These are phyloP conservation scores for Hydraecia micacea DNA, from an alignment of 2,888 invertebrate species.

Conservation along the genomic window DNA sequence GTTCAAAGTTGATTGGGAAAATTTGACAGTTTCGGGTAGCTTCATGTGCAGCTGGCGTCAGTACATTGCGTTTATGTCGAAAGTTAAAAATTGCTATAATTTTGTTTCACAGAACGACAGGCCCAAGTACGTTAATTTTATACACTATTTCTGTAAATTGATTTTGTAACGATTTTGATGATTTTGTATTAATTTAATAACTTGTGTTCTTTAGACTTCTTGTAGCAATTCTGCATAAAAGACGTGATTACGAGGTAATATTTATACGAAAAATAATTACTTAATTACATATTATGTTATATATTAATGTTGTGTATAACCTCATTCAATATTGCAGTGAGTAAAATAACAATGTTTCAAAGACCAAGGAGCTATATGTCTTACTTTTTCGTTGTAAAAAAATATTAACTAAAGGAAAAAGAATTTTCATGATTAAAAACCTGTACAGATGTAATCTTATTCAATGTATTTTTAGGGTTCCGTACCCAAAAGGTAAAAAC, in stretches of 20 bases:
- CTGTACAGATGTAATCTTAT: no score
- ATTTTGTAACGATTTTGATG: background rate
- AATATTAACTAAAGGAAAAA: no score
- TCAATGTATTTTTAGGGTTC: no score
- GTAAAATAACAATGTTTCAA: background rate
- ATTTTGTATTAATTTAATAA: background rate
- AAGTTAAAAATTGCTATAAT: background rate
- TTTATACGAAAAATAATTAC: background rate
- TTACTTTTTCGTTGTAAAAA: background rate
- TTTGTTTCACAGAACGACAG: background rate
- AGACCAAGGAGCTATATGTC: background rate
- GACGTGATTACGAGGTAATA: background rate
- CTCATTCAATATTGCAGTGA: background rate
- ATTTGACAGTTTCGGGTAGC: no score
- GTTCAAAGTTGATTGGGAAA: no score
- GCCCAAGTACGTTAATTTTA: background rate
- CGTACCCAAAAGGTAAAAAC: no score
- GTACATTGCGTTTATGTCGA: no score
- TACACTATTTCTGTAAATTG: background rate
- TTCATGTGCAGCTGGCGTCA: no score
- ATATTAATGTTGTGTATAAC: background rate
- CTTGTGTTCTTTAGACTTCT: background rate
- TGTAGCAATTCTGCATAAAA: conserved; percentile 7
- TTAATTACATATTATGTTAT: background rate
- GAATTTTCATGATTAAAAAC: no score